Evolutionary conservation across 2,113 vertebrate genomes (phyloP), one percentile per base, ranked within the genome.

Genomic region (Myiozetetes cayanensis): DNA sequence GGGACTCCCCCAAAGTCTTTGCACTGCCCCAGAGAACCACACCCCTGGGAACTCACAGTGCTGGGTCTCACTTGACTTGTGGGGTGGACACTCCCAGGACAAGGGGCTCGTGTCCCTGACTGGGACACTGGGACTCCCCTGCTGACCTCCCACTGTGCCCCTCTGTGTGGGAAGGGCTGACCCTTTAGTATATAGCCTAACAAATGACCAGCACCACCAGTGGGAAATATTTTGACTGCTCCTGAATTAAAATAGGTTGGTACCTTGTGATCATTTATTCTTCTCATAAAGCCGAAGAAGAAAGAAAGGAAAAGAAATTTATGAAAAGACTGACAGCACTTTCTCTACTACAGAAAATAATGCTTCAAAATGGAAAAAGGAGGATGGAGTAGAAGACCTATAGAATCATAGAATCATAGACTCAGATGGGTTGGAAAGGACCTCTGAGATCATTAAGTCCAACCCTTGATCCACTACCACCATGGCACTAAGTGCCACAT

Each of bases 41-140:
- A 11, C 30, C 13, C 15, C 8, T 21, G 2, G n/a, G 9, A 24
- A 30, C 5, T 24, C 18, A 21, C 1, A 1, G 1, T 33, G 22
- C 12, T 50, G 33, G 4, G 14, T 59, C 20, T 74, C 35, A 31
- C 2, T 17, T 0, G 0, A 4, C 7, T 5, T 14, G 15, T 27
- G 52, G 21, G 24, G 19, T 7, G 63, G 39, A 68, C 16, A 14
- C 3, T 58, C 6, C 41, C 1, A 3, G 67, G 12, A 55, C 28
- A 59, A 24, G 25, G 25, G 3, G 0, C 4, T 82, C 2, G 0
- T 7, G 0, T 15, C 33, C 74, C 76, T 75, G 19, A 21, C 16
- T 39, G 31, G 31, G 23, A 14, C 8, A 16, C 28, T 62, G 62
- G n/a, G 58, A 30, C 4, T 55, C 4, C 20, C 10, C 27, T 2